A percentile compares a stretch with the other conserved stretches of the same genome.
Evolutionary conservation across 2,797 vertebrate genomes (phyloP).

Genomic region (Urocyon cinereoargenteus): DNA sequence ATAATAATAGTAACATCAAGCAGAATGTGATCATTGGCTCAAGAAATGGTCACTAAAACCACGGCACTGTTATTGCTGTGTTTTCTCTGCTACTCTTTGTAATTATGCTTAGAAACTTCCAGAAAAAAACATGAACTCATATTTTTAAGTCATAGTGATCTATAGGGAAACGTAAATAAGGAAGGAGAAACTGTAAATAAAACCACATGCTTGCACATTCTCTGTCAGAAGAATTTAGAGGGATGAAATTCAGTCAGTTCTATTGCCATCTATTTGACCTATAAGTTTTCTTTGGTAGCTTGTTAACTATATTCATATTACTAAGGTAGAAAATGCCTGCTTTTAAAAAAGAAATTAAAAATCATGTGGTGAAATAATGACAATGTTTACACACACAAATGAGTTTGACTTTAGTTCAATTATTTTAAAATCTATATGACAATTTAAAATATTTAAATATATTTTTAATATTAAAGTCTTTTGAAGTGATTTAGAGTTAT

Average conservation of each 20-base stretch:
- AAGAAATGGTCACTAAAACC: background rate
- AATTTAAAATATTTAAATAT: constrained; percentile 19
- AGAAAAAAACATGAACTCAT: background rate
- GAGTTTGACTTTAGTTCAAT: constrained; percentile 1
- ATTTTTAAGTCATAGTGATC: background rate
- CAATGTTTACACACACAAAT: background rate
- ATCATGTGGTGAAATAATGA: background rate
- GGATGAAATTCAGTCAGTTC: background rate
- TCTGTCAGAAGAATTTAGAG: background rate
- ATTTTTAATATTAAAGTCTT: background rate
- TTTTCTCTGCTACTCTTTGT: constrained; percentile 29
- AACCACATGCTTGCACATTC: background rate
- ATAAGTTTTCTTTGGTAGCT: background rate
- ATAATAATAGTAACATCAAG: background rate
- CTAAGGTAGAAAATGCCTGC: background rate
- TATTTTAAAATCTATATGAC: background rate
- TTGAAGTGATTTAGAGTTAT: constrained; percentile 27
- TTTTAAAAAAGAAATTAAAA: constrained; percentile 1
- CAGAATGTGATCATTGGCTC: background rate
- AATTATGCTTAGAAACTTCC: background rate
- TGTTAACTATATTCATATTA: background rate
- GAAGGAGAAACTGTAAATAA: background rate
- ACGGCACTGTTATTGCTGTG: background rate
- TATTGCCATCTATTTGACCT: background rate
- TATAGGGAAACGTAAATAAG: background rate